Conservation (phyloP, 2,113 vertebrate species). For the Syngnathus floridae region DNA sequence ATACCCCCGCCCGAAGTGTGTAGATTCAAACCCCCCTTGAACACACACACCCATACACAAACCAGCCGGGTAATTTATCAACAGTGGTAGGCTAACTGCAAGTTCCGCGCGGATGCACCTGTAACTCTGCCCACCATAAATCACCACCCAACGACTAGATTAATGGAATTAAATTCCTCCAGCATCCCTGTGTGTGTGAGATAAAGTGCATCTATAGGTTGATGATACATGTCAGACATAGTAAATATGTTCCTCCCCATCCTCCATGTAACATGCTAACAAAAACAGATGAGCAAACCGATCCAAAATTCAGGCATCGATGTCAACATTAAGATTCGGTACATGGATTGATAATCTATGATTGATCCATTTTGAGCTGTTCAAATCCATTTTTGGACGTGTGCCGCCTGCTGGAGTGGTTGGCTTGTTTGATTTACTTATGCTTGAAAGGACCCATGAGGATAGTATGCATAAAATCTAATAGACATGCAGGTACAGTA, state of each 20-base stretch:
- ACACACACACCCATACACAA: conserved; percentile 21
- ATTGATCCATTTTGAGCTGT: not conserved
- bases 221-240: conserved; percentile 13
- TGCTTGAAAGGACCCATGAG: not conserved
- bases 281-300: not conserved
- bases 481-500: not conserved
- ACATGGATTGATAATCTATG: too few relatives aligned
- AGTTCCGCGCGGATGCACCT: conserved; percentile 56
- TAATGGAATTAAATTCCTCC: conserved; percentile 57
- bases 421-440: not conserved
- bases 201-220: conserved; percentile 17
- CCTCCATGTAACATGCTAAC: too few relatives aligned
- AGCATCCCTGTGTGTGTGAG: conserved; percentile 13
- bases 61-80: conserved; percentile 50
- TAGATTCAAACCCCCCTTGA: not conserved
- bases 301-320: not conserved
- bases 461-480: not conserved
- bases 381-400: not conserved
- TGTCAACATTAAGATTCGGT: too few relatives aligned
- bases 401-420: not conserved
- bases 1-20: conserved; percentile 24
- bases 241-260: conserved; percentile 24
- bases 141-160: conserved; percentile 50
- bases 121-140: conserved; percentile 56
- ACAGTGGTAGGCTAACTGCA: conserved; percentile 37